phyloP scores from a whole-genome alignment of 2,113 vertebrate genomes.

The Lepus americanus region DNA sequence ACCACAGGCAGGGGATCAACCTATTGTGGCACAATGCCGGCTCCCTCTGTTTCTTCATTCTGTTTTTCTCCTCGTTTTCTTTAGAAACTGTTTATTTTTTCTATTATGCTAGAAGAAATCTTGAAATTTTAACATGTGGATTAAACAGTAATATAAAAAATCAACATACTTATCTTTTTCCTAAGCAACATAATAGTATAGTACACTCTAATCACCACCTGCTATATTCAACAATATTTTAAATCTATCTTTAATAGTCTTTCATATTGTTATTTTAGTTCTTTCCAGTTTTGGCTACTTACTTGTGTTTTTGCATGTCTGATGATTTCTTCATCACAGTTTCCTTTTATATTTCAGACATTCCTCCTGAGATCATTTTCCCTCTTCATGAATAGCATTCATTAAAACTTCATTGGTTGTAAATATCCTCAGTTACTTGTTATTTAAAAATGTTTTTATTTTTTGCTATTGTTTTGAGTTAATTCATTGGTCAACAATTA shows the following conservation, averaged over 20 bases:
- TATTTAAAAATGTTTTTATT: not conserved
- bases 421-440: not conserved
- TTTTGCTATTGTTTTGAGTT: not conserved
- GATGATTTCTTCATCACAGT: not conserved
- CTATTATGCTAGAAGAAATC: not conserved
- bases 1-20: too few species aligned
- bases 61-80: not conserved
- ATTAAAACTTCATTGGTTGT: not conserved
- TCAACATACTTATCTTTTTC: not conserved
- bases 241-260: not conserved
- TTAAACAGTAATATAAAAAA: not conserved
- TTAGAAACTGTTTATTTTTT: slow-evolving; percentile 30
- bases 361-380: not conserved
- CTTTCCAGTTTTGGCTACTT: not conserved
- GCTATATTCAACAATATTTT: not conserved
- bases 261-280: not conserved
- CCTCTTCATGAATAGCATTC: not conserved
- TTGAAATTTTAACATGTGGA: not conserved
- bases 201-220: not conserved
- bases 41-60: not conserved
- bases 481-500: not conserved
- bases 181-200: not conserved
- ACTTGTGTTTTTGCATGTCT: not conserved
- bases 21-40: too few species aligned
- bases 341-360: not conserved